Percentiles rank a stretch among this genome's conserved stretches.
Evolutionary conservation across 2,113 vertebrate genomes (phyloP).

Genomic region (Haemorhous mexicanus): DNA sequence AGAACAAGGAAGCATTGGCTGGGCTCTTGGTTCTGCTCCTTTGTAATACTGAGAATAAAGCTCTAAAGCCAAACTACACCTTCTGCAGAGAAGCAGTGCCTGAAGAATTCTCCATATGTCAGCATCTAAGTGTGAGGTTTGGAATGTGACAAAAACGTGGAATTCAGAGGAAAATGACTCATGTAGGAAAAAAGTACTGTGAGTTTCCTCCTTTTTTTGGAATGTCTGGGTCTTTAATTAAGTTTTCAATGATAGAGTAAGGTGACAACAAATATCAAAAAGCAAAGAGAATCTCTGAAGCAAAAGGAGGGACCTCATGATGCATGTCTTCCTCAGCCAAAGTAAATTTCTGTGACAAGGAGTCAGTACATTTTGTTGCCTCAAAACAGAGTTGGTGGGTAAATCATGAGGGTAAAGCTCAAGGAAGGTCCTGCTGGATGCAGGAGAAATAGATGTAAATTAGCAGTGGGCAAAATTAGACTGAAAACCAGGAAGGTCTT

Average conservation of each 20-base stretch:
- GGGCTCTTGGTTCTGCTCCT: background rate
- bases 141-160: background rate
- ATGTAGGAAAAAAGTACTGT: background rate
- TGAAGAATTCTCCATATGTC: background rate
- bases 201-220: background rate
- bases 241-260: background rate
- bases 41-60: background rate
- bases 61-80: background rate
- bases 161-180: conserved; percentile 5
- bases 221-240: background rate
- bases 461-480: background rate
- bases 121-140: background rate
- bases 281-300: background rate
- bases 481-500: background rate
- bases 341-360: background rate
- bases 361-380: background rate
- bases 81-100: background rate
- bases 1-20: background rate
- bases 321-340: background rate
- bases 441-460: background rate
- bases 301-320: background rate
- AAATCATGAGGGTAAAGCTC: background rate
- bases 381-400: background rate
- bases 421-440: background rate
- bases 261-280: background rate